phyloP scores from a whole-genome alignment of 92 coral and sea anemone genomes.

The Porites lobata region DNA sequence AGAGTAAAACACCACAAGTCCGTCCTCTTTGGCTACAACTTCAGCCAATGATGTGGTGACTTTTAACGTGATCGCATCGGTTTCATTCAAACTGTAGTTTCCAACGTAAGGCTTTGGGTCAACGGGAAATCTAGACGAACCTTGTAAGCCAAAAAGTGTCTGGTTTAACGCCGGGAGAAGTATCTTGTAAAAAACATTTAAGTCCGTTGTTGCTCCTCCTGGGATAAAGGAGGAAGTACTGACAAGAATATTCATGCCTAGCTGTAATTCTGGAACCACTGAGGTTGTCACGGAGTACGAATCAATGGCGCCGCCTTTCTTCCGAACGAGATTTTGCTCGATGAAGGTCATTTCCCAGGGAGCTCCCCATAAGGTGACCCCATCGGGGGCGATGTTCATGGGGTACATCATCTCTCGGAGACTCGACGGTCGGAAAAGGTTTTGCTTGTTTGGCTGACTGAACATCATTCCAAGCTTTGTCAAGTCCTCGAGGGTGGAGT shows the following conservation, averaged over 20 bases:
- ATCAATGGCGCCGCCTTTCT: constrained; percentile 45
- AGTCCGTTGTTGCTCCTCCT: neutral
- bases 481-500: constrained; percentile 53
- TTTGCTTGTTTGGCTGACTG: constrained; percentile 34
- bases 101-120: constrained; percentile 50
- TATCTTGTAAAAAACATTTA: constrained; percentile 20
- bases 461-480: constrained; percentile 50
- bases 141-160: constrained; percentile 26
- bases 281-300: constrained; percentile 19
- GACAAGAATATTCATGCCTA: constrained; percentile 34
- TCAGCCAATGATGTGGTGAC: neutral
- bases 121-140: constrained; percentile 18
- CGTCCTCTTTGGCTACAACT: neutral
- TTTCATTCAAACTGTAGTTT: constrained; percentile 21
- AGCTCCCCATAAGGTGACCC: constrained; percentile 49
- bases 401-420: constrained; percentile 55
- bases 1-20: neutral
- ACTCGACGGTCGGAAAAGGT: constrained; percentile 16
- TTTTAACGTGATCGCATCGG: neutral
- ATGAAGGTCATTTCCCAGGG: constrained; percentile 45
- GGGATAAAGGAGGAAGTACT: neutral
- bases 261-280: constrained; percentile 51
- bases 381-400: constrained; percentile 41
- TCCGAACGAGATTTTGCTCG: constrained; percentile 45
- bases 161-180: constrained; percentile 51